Conservation (phyloP, 2,888 invertebrate species). For the Daptonema setosum region DNA sequence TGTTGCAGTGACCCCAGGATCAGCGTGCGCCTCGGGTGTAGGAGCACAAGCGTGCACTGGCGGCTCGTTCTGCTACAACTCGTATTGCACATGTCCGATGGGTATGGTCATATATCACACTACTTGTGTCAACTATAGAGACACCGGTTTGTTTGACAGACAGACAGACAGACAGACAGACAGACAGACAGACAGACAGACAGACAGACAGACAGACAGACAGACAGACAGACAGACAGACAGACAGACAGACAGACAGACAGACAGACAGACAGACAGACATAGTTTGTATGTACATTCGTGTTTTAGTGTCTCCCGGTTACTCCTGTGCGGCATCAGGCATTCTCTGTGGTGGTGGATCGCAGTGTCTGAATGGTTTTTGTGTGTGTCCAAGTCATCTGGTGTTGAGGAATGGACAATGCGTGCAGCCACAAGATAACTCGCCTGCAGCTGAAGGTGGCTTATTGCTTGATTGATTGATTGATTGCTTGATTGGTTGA, state of each 20-base stretch:
- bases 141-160: neutral
- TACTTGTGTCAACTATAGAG: conserved; percentile 1
- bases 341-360: conserved; percentile 14
- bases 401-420: neutral
- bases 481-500: no score
- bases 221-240: no score
- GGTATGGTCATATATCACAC: neutral
- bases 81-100: conserved; percentile 3
- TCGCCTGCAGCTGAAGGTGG: neutral
- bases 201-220: no score
- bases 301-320: conserved; percentile 3
- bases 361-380: conserved; percentile 14
- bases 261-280: no score
- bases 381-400: conserved; percentile 13
- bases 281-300: no score
- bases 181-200: no score
- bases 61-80: conserved; percentile 1
- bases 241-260: no score
- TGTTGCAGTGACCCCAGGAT: conserved; percentile 2
- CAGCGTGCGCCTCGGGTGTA: neutral
- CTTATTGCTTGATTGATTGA: no score
- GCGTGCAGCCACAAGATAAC: neutral
- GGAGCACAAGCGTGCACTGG: neutral
- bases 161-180: no score
- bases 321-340: conserved; percentile 1